Evolutionary conservation across 2,888 invertebrate species (phyloP), one percentile per base, ranked within the genome.

Genomic region (Linyphia triangularis): DNA sequence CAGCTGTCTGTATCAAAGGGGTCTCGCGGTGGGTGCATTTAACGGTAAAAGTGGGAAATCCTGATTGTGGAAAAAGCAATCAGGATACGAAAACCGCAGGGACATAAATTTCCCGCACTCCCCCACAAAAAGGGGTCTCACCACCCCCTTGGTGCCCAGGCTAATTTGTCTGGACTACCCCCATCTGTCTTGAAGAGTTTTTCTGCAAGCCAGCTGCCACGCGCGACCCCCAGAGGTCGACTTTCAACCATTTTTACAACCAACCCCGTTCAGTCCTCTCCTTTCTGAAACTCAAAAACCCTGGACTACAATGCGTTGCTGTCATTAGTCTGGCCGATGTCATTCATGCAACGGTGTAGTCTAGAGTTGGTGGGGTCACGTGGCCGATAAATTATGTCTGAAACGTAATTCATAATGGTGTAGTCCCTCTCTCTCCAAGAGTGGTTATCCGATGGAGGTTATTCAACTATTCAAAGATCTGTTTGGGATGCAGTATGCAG

Each of bases 121-220:
- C 28, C 43, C 65, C 30, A 77, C 73, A 26, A 51, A 69, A 51
- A 57, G 59, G 40, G 82, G 61, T 40, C 69, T 13, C 26, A 22
- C 19, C 7, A 7, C 86, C 73, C 85, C 70, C 69, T 57, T 37
- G 70, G 24, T 51, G 59, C 61, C 51, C 33, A 59, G 75, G 81
- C 77, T 88, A 82, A 83, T 82, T 82, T 83, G 82, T 88, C 88
- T 82, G 78, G 19, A 77, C 65, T 79, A 81, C 82, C 82, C 88
- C 88, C 51, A 88, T 88, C 88, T 88, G 88, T 88, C 88, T 83
- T 88, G 88, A 88, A 83, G 86, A 81, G 81, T 59, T 51, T 65
- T 63, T 51, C 59, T 43, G 51, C 81, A 73, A 40, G 51, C 88
- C 77, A 88, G 88, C 88, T 82, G 88, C 33, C 33, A 33, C 33